These are phyloP conservation scores for Tachina grossa DNA, from an alignment of 2,888 invertebrate species.

Conservation along the genomic window DNA sequence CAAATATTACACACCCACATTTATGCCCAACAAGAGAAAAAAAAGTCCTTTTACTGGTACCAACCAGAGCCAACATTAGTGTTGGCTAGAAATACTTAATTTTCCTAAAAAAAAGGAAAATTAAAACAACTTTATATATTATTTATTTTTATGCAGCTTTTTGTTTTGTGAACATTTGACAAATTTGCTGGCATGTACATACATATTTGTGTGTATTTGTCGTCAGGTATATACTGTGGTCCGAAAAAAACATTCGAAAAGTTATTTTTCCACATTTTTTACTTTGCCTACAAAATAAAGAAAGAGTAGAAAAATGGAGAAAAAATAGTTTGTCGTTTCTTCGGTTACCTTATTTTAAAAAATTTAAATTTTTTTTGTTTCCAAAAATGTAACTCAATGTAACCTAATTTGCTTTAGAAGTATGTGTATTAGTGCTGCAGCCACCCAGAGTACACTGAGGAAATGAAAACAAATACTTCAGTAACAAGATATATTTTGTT, in stretches of 20 bases:
- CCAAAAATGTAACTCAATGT: slow-evolving; percentile 56
- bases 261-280: slow-evolving; percentile 7
- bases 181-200: neutral
- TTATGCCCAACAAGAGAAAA: neutral
- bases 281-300: neutral
- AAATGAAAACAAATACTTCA: neutral
- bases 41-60: slow-evolving; percentile 33
- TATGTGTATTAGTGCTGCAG: slow-evolving; percentile 1
- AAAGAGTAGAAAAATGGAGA: neutral
- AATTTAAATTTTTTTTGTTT: slow-evolving; percentile 46
- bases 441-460: slow-evolving; percentile 5
- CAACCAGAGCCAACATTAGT: slow-evolving; percentile 23
- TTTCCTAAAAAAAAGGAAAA: neutral
- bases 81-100: slow-evolving; percentile 25
- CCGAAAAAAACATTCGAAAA: slow-evolving; percentile 13
- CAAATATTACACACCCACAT: slow-evolving; percentile 21
- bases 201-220: neutral
- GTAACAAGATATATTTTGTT: neutral
- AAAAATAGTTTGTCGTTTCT: slow-evolving; percentile 32
- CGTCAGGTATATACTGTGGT: slow-evolving; percentile 16
- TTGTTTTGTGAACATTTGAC: slow-evolving; percentile 22
- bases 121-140: slow-evolving; percentile 48
- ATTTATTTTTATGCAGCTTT: slow-evolving; percentile 33
- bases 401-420: slow-evolving; percentile 59
- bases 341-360: slow-evolving; percentile 35